Percentiles rank a stretch among this genome's conserved stretches.
Evolutionary conservation across 1,140 invertebrate genomes (phyloP).

Genomic region (Grapholita molesta): DNA sequence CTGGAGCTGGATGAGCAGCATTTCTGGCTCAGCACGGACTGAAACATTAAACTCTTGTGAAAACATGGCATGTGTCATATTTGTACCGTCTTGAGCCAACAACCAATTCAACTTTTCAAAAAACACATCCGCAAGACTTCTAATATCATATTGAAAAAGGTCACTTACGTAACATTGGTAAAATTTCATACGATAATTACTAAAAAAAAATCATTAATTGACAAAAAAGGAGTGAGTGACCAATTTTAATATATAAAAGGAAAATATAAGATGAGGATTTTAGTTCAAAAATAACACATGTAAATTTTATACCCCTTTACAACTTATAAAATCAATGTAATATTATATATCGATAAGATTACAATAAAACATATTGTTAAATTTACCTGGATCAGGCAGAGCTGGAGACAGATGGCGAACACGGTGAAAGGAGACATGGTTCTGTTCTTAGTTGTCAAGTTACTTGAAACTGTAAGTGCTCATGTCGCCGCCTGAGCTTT

Average conservation of each 20-base stretch:
- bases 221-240: no score
- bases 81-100: background rate
- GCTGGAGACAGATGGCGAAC: slow-evolving; percentile 41
- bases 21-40: background rate
- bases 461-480: background rate
- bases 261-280: no score
- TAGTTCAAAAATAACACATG: no score
- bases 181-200: no score
- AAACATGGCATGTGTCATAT: no score
- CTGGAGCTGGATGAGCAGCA: background rate
- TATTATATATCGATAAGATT: background rate
- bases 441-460: background rate
- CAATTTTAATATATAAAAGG: no score
- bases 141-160: no score
- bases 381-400: slow-evolving; percentile 44
- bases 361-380: background rate
- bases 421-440: slow-evolving; percentile 38
- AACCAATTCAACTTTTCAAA: background rate
- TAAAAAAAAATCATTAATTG: no score
- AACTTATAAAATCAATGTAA: background rate
- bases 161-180: no score
- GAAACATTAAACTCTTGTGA: background rate
- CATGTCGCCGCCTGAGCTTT: background rate
- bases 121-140: no score
- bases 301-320: no score